Base-by-base conservation (phyloP, 2,888 invertebrate genomes). In the Zygogramma bicolorata region DNA sequence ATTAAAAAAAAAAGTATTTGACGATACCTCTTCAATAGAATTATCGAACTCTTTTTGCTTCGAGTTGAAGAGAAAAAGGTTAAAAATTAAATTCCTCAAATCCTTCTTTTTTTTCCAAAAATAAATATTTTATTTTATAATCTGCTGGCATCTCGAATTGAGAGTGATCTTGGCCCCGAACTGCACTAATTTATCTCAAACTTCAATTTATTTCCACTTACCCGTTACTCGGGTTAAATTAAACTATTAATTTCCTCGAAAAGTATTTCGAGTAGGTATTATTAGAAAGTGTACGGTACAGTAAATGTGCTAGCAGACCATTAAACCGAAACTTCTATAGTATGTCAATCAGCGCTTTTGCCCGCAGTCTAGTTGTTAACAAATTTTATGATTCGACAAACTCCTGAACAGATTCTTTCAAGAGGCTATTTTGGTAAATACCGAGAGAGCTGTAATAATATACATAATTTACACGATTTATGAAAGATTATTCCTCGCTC, bases 231-330 rank as follows among this genome's bases (percentile, higher is more conserved):
- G 27, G 13, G 53, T 53, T 15, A 53, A 53, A 25, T 53, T 53
- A 25, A 27, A 53, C 53, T 25, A 53, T 53, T 1, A 25, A 61
- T 61, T 61, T 31, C 15, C 27, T 18, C 18, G 63, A 63, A 63
- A 63, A 46, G 42, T 49, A 63, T 63, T 46, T 20, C 20, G 46
- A 29, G 63, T 46, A 18, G 46, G 49, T 65, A 65, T 65, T 65
- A 53, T 65, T 65, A 65, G 73, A 77, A 70, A 77, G 71, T 71
- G 63, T 46, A 71, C 71, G 75, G 66, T 75, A 70, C 73, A 78
- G 73, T 78, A 75, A 73, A 75, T 65, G 65, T 75, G 70, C 74
- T 69, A 76, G 68, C 77, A 73, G 77, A 78, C 78, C 78, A 67
- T 78, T 72, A 78, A 75, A 75, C 74, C 72, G 20, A 42, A 62